phyloP scores from a whole-genome alignment of 2,888 invertebrate species.

The Xylophagus ater region DNA sequence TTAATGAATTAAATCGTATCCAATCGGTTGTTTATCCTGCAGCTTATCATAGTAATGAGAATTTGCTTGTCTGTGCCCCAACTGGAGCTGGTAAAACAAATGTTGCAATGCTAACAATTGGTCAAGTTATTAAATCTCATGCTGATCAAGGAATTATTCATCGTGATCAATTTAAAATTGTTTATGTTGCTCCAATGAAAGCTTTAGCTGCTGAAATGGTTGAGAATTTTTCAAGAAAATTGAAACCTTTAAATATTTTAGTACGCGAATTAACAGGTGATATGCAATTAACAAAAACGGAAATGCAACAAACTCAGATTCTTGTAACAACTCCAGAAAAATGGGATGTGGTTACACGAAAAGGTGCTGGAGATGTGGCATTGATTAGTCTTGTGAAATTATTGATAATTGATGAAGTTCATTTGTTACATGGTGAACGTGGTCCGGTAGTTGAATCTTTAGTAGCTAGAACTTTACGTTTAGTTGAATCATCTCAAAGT shows the following conservation, averaged over 20 bases:
- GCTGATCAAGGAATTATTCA: conserved; percentile 69
- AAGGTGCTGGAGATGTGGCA: conserved; percentile 81
- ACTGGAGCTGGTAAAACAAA: conserved; percentile 99
- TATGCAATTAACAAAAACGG: conserved; percentile 90
- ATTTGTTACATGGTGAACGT: conserved; percentile 90
- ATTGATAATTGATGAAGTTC: conserved; percentile 94
- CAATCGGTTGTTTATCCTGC: conserved; percentile 92
- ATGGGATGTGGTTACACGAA: conserved; percentile 98
- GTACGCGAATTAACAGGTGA: conserved; percentile 96
- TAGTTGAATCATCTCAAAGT: conserved; percentile 80
- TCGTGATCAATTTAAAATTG: conserved; percentile 92
- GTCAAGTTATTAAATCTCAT: conserved; percentile 81
- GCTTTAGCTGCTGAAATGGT: conserved; percentile 99
- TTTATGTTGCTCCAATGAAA: conserved; percentile 99
- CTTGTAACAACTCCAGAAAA: conserved; percentile 98
- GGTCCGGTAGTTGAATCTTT: conserved; percentile 96
- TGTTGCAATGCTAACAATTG: conserved; percentile 85
- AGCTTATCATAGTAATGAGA: conserved; percentile 94
- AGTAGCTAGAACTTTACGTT: conserved; percentile 88
- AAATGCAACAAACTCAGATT: conserved; percentile 94
- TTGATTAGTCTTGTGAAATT: conserved; percentile 83
- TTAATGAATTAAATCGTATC: conserved; percentile 80
- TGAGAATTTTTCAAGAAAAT: conserved; percentile 73
- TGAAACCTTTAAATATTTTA: conserved; percentile 62
- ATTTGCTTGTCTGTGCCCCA: conserved; percentile 94